Evolutionary conservation across 2,113 vertebrate genomes (phyloP), one percentile per base, ranked within the genome.

Genomic region (Rhynchomys soricoides): DNA sequence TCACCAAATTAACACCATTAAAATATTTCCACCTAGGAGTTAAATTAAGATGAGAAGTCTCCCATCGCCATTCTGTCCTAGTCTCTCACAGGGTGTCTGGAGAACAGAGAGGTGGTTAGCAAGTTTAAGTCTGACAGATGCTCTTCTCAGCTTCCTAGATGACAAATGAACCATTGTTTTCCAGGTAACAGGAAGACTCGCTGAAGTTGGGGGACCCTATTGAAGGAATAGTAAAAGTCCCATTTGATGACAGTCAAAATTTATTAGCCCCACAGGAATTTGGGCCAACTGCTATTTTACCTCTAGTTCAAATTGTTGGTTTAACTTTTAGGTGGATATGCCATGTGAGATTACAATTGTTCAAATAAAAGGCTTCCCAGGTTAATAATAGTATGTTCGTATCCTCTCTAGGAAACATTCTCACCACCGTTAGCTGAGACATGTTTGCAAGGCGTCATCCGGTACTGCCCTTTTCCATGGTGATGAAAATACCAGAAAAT

Each of bases 321-420:
- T 97, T 97, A 9, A 71, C 45, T 88, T 68, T 91, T 86, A 43
- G 37, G 40, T 93, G 21, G 3, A 26, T 64, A 37, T 24, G 37
- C 2, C 57, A 8, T 70, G 7, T 34, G 55, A 90, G 17, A 78
- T 96, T 95, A 96, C 70, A 97, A 91, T 93, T 95, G 85, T 93
- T 97, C 66, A 91, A 96, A 57, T 92, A 86, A 94, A 96, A 86
- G 50, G 52, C 9, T 95, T 82, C 93, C 21, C 3, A 16, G 8
- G 22, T 57, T 78, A 90, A 82, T 45, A n/a, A 62, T 52, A 62
- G 43, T 4, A 37, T 81, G 16, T 52, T 95, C 8, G n/a, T 45
- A 4, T 68, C 78, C 55, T 96, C 94, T 77, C 91, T 43, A 22
- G 29, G 83, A 86, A 24, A 0, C 10, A 4, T 92, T 96, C 89